Evolutionary conservation across 2,113 vertebrate species (phyloP), one percentile per base, ranked within the genome.

Genomic region (Brevimyrus niger): DNA sequence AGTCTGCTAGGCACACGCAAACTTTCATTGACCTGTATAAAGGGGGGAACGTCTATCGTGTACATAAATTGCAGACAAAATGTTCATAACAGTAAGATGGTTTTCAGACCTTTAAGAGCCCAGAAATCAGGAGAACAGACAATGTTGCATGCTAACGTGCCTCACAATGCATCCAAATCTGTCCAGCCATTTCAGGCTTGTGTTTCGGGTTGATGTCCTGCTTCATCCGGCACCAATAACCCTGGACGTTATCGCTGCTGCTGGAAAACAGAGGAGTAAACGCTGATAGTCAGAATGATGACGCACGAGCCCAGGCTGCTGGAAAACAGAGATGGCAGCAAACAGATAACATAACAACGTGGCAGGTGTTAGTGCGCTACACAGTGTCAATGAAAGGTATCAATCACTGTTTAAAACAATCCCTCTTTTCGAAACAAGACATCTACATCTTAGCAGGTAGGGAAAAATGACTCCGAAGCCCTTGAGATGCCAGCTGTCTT

Each of bases 401-500:
- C 42, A 47, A 84, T 47, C 38, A n/a, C 21, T 47, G 19, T 84
- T 84, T n/a, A 47, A 84, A 44, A 82, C 35, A 82, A 84, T 46
- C 80, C 80, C 21, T 84, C 80, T n/a, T 47, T 84, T 47, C 13
- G 42, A 27, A 84, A 61, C 35, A 47, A 23, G 38, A 15, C 80
- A 84, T 83, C 73, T 83, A 83, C 76, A 89, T 89, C 35, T 89
- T 89, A 21, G 38, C 35, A 31, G 73, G 88, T 80, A 58, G 80
- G 21, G 76, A 31, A 44, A 55, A 9, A 84, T 44, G 51, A 27
- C 58, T 82, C 76, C 55, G 61, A 58, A 89, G 88, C 88, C 88
- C 88, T 89, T 89, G 80, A 89, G 35, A 84, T 61, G 51, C 76
- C 88, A 89, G 88, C 50, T 84, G 76, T 15, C 38, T 19, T 27